Evolutionary conservation across 2,888 invertebrate species (phyloP).

Genomic region (Stenchaetothrips biformis): DNA sequence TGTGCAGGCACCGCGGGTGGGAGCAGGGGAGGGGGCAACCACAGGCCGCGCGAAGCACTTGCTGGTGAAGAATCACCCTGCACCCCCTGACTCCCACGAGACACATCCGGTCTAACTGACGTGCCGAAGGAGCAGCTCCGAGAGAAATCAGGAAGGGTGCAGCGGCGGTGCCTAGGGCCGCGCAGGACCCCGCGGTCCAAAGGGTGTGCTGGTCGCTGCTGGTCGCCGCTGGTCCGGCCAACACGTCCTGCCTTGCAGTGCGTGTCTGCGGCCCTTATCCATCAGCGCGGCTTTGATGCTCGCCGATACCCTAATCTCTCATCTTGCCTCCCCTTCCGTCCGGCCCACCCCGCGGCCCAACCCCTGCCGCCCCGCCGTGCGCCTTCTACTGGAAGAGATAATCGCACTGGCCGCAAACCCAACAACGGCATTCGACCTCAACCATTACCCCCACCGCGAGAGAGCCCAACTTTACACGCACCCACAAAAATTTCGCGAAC

Average conservation of each 20-base stretch:
- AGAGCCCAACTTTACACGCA: too few species aligned
- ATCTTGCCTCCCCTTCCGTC: neutral
- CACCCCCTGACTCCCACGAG: neutral
- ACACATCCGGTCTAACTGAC: neutral
- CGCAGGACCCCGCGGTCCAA: too few species aligned
- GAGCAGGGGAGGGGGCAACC: neutral
- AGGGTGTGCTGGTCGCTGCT: too few species aligned
- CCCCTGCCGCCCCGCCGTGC: neutral
- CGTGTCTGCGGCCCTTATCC: neutral
- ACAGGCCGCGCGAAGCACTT: neutral
- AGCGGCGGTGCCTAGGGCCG: too few species aligned
- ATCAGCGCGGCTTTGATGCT: neutral
- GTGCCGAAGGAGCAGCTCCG: neutral
- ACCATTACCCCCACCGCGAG: neutral
- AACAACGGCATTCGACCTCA: neutral
- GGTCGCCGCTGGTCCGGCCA: too few species aligned
- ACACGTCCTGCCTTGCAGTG: neutral
- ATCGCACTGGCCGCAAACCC: neutral
- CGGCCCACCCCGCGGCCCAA: neutral
- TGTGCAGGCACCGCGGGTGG: neutral
- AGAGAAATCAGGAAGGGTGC: neutral
- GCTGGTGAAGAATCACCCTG: neutral
- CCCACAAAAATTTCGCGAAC: too few species aligned
- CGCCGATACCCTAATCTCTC: neutral
- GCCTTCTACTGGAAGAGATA: slow-evolving; percentile 11